Evolutionary conservation across 2,113 vertebrate species (phyloP).

Genomic region (Anthoscopus minutus): DNA sequence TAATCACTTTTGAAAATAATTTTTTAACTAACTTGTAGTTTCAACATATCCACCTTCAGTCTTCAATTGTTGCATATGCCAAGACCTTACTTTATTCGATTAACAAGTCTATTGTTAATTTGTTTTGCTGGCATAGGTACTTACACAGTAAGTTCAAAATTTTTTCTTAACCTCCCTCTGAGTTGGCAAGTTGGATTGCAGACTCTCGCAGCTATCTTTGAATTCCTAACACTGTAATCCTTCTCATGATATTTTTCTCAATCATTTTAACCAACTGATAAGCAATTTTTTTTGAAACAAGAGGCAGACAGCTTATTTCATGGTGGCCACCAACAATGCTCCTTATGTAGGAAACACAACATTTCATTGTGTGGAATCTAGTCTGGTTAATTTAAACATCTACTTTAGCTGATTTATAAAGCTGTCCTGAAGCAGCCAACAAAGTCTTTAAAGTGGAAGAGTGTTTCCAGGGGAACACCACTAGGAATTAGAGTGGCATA

Average conservation of each 20-base stretch:
- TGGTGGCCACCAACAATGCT: neutral
- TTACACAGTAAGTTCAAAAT: neutral
- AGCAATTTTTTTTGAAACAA: neutral
- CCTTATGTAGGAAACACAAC: neutral
- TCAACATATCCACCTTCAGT: neutral
- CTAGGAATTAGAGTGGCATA: neutral
- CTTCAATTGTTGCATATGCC: neutral
- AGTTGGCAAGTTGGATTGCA: neutral
- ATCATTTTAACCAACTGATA: neutral
- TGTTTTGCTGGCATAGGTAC: neutral
- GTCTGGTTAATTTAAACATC: neutral
- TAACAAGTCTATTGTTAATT: neutral
- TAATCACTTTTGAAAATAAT: neutral
- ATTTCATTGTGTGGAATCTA: neutral
- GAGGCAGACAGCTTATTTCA: neutral
- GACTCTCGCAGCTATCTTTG: neutral
- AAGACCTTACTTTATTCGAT: neutral
- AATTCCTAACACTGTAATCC: neutral
- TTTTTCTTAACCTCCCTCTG: neutral
- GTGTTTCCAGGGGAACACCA: accelerated
- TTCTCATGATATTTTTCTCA: neutral
- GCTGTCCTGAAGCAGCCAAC: neutral
- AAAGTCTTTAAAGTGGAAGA: neutral
- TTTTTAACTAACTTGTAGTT: neutral
- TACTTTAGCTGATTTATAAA: neutral